A percentile compares a stretch with the other conserved stretches of the same genome.
Evolutionary conservation across 1,140 invertebrate genomes (phyloP).

Genomic region (Glossosoma conforme): DNA sequence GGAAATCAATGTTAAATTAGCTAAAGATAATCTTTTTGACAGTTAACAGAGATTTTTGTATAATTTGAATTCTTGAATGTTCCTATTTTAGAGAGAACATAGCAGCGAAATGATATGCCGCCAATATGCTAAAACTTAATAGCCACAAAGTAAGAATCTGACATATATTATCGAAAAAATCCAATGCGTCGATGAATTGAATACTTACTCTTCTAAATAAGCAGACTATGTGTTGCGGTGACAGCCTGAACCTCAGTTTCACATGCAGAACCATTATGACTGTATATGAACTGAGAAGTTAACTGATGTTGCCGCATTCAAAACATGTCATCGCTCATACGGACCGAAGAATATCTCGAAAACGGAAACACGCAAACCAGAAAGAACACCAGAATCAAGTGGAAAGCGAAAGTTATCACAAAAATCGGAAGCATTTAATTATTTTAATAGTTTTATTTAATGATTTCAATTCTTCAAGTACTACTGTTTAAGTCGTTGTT

Average conservation of each 20-base stretch:
- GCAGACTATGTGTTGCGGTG: slow-evolving; percentile 45
- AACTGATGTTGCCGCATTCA: background rate
- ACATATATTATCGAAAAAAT: too few relatives aligned
- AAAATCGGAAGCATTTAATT: slow-evolving; percentile 33
- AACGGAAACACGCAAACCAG: slow-evolving; percentile 42
- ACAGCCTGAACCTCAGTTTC: slow-evolving; percentile 46
- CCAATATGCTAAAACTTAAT: too few relatives aligned
- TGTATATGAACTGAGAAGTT: slow-evolving; percentile 3
- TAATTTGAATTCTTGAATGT: too few relatives aligned
- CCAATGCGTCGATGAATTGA: too few relatives aligned
- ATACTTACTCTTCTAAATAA: slow-evolving; percentile 45
- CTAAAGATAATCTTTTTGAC: background rate
- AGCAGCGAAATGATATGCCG: too few relatives aligned
- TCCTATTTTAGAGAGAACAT: too few relatives aligned
- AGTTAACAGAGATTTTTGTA: too few relatives aligned
- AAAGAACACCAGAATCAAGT: slow-evolving; percentile 43
- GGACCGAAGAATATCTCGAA: slow-evolving; percentile 38
- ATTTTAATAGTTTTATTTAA: slow-evolving; percentile 6
- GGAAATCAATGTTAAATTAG: background rate
- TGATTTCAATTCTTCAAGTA: background rate
- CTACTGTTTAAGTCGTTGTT: background rate
- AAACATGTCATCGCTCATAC: slow-evolving; percentile 4
- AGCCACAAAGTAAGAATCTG: too few relatives aligned
- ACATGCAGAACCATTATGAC: slow-evolving; percentile 46
- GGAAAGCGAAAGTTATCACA: slow-evolving; percentile 39